Evolutionary conservation across 2,888 invertebrate species (phyloP), one percentile per base, ranked within the genome.

Genomic region (Orthosia gracilis): DNA sequence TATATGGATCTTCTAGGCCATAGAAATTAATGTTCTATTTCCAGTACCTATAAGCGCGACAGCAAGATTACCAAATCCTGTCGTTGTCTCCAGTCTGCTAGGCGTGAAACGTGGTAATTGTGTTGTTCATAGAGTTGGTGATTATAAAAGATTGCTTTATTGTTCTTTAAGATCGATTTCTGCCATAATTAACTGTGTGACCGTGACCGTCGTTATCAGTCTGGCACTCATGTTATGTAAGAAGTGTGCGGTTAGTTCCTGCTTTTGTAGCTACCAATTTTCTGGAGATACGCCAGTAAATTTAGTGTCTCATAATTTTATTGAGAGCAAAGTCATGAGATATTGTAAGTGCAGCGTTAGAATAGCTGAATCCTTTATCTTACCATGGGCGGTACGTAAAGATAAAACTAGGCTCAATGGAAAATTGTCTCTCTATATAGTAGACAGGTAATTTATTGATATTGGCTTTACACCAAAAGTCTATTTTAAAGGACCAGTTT

Each of bases 71-170:
- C 23, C 23, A 52, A 50, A 83, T 79, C 62, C 73, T 65, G 54
- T 83, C 61, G 12, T 71, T 73, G 49, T 62, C 3, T 64, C 18
- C 0, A 50, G 13, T 13, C 52, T 31, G 50, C 12, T 17, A 63
- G 47, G 47, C 59, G 66, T 45, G 59, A 80, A 70, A 45, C 21
- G 54, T 54, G 52, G 52, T 64, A 63, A 73, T 59, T 67, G n/a
- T 63, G 26, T 69, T 79, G 40, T 67, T 69, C 54, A 15, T 64
- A 21, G n/a, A 17, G 15, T 45, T 23, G n/a, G 52, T 72, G 73
- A 83, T 69, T 68, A 47, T 58, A 67, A 45, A 69, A 64, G 40
- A 69, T 80, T 63, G 69, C 54, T 80, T 70, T 74, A 52, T 62
- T 54, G 72, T 40, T 62, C 40, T 61, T 50, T 61, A 62, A 62